phyloP scores from a whole-genome alignment of 2,113 vertebrate species.

The Chrysochloris asiatica region DNA sequence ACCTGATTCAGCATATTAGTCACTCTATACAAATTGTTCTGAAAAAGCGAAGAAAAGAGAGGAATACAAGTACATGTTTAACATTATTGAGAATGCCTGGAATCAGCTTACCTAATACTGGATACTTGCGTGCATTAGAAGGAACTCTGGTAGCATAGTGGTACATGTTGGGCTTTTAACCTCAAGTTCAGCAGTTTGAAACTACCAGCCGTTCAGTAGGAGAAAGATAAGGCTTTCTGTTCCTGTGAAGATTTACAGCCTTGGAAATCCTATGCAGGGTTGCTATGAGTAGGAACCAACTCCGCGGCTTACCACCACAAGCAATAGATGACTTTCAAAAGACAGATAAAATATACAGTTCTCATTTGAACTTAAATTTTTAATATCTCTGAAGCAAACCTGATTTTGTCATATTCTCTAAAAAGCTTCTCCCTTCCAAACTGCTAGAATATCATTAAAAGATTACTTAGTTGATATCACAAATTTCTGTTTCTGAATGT shows the following conservation, averaged over 20 bases:
- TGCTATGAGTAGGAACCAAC: too few relatives aligned
- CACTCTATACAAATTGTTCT: neutral
- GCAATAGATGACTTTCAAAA: neutral
- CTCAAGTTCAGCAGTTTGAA: too few relatives aligned
- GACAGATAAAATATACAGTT: slow-evolving; percentile 6
- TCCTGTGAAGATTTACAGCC: too few relatives aligned
- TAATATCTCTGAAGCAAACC: slow-evolving; percentile 37
- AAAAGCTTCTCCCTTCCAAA: slow-evolving; percentile 40
- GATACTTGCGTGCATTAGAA: too few relatives aligned
- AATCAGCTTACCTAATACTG: neutral
- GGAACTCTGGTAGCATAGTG: too few relatives aligned
- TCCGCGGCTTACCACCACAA: too few relatives aligned
- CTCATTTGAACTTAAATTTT: neutral
- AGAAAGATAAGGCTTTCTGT: too few relatives aligned
- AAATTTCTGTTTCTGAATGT: neutral
- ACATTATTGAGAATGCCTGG: neutral
- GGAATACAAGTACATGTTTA: neutral
- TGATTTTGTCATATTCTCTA: neutral
- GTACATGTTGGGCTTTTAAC: too few relatives aligned
- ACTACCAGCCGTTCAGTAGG: too few relatives aligned
- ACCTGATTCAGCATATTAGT: neutral
- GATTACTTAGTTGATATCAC: neutral
- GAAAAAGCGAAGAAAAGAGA: neutral
- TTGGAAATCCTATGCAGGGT: too few relatives aligned
- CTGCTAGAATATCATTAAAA: slow-evolving; percentile 44